phyloP scores from a whole-genome alignment of 2,113 vertebrate species.

The Lepus timidus region DNA sequence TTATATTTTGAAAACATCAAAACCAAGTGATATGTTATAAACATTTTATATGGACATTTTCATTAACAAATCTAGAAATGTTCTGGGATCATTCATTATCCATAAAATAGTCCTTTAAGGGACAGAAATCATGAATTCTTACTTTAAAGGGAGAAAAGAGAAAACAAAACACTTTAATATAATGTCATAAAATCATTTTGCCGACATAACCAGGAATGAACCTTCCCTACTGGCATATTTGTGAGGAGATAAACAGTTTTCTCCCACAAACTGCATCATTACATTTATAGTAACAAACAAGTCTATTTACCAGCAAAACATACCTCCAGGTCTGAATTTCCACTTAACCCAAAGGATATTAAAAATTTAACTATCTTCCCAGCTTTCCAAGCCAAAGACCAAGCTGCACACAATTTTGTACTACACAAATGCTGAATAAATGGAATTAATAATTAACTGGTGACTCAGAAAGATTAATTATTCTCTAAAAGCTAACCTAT shows the following conservation, averaged over 20 bases:
- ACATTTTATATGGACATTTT: background rate
- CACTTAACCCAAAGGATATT: background rate
- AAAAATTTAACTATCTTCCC: background rate
- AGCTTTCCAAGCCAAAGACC: background rate
- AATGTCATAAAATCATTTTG: constrained; percentile 27
- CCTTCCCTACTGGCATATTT: background rate
- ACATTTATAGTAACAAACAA: background rate
- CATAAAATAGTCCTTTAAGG: background rate
- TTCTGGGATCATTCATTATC: background rate
- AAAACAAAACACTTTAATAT: constrained; percentile 30
- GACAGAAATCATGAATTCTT: background rate
- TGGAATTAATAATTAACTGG: background rate
- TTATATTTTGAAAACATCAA: constrained; percentile 9
- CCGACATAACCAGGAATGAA: background rate
- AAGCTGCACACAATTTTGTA: background rate
- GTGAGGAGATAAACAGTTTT: background rate
- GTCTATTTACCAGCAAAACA: background rate
- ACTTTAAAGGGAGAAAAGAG: background rate
- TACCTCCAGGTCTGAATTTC: background rate
- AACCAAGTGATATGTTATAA: background rate
- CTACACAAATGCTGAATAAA: background rate
- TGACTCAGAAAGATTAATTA: background rate
- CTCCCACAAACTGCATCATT: background rate
- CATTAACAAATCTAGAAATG: constrained; percentile 31
- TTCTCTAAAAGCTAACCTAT: background rate